Evolutionary conservation across 2,113 vertebrate species (phyloP).

Genomic region (Siniperca chuatsi): DNA sequence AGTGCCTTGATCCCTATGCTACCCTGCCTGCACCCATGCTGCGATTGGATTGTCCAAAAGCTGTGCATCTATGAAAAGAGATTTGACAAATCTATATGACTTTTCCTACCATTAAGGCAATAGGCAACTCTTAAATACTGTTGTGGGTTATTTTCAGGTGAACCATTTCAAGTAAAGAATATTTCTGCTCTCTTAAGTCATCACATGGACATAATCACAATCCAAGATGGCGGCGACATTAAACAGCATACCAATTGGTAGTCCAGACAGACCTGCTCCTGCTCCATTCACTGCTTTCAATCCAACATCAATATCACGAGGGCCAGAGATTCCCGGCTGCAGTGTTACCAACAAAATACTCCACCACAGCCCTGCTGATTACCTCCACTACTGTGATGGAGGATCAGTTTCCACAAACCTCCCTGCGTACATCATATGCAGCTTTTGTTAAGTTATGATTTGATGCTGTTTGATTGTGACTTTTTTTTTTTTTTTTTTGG

Average conservation of each 20-base stretch:
- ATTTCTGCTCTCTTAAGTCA: not conserved
- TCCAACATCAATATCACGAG: not conserved
- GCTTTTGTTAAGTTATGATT: slow-evolving; percentile 32
- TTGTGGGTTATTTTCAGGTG: not conserved
- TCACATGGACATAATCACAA: not conserved
- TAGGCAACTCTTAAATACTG: not conserved
- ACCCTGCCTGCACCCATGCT: not conserved
- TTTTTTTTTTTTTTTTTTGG: not conserved
- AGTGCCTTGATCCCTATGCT: not conserved
- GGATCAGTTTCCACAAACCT: not conserved
- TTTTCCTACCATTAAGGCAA: not conserved
- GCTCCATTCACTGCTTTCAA: not conserved
- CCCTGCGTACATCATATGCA: not conserved
- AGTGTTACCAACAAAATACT: not conserved
- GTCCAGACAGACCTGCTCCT: not conserved
- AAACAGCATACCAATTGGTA: slow-evolving; percentile 3
- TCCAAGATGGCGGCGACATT: not conserved
- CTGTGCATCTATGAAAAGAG: not conserved
- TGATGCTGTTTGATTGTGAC: slow-evolving; percentile 9
- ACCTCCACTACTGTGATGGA: not conserved
- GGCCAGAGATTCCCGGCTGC: not conserved
- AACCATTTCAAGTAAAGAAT: not conserved
- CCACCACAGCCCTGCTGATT: not conserved
- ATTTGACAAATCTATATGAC: not conserved
- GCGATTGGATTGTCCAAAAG: not conserved